Percentiles rank a stretch among this genome's conserved stretches.
Conservation (phyloP, 2,113 vertebrate genomes). For the Calonectris borealis region DNA sequence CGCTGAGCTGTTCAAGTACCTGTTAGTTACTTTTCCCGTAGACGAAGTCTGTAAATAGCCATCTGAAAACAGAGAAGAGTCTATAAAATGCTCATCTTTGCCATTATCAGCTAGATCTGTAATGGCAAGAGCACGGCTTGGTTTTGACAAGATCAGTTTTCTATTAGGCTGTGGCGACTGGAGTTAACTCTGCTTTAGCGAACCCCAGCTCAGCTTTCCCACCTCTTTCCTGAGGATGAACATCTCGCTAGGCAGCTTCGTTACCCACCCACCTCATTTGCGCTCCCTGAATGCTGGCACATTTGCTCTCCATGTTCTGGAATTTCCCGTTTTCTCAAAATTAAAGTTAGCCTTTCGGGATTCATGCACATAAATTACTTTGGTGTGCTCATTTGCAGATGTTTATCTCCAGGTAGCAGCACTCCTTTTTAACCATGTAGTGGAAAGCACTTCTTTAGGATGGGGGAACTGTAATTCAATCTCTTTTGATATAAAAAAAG, state of each 20-base stretch:
- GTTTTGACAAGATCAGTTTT: background rate
- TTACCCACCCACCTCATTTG: background rate
- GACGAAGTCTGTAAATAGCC: background rate
- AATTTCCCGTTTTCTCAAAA: slow-evolving; percentile 61
- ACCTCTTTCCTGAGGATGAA: background rate
- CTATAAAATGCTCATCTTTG: background rate
- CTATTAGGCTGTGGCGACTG: background rate
- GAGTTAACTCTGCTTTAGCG: background rate
- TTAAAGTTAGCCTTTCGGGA: slow-evolving; percentile 41
- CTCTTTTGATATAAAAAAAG: background rate
- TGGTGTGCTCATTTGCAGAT: slow-evolving; percentile 18
- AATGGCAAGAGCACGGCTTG: background rate
- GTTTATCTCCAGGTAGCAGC: slow-evolving; percentile 42
- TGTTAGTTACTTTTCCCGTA: background rate
- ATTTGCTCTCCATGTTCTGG: background rate
- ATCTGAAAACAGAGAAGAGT: background rate
- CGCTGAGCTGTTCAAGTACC: background rate
- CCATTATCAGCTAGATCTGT: background rate
- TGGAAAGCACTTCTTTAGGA: background rate
- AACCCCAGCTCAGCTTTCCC: slow-evolving; percentile 22
- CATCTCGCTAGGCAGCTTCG: background rate
- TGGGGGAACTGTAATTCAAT: background rate
- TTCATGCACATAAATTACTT: slow-evolving; percentile 50
- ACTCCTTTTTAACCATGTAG: slow-evolving; percentile 24
- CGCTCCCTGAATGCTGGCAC: background rate